Conservation (phyloP, 2,113 vertebrate genomes). For the Oncorhynchus gorbuscha region DNA sequence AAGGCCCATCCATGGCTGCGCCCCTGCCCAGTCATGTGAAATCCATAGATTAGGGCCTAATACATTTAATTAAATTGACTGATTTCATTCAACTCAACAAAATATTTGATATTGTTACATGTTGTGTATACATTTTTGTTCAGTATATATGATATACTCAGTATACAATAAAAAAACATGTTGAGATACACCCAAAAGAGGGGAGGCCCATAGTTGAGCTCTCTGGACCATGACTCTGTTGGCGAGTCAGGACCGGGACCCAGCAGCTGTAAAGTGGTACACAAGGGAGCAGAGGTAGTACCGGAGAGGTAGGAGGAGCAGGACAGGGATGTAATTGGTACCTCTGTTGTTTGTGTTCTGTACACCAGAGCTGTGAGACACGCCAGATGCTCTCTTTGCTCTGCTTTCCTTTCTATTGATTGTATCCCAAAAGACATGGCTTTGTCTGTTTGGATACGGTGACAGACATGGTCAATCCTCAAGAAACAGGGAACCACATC, state of each 20-base stretch:
- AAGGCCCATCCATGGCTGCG: too few relatives aligned
- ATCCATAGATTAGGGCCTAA: too few relatives aligned
- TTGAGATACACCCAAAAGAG: not conserved
- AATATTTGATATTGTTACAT: too few relatives aligned
- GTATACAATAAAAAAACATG: too few relatives aligned
- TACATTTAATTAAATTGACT: too few relatives aligned
- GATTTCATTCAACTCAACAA: too few relatives aligned
- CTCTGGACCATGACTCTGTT: not conserved
- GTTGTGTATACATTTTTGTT: too few relatives aligned
- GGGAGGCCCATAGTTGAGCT: not conserved
- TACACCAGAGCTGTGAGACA: not conserved
- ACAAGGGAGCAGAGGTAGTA: not conserved
- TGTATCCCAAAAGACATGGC: not conserved
- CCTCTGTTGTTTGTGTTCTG: not conserved
- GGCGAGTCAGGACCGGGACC: not conserved
- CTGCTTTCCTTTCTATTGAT: not conserved
- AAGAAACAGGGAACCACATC: not conserved
- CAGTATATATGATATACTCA: too few relatives aligned
- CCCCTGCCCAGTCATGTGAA: too few relatives aligned
- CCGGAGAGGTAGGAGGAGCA: not conserved
- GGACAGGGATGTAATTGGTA: not conserved
- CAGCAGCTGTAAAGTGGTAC: not conserved
- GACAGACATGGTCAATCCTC: slow-evolving; percentile 9
- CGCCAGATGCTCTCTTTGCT: not conserved
- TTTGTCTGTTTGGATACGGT: not conserved